Base-by-base conservation (phyloP, 2,888 invertebrate species). In the Eristalis intricaria region DNA sequence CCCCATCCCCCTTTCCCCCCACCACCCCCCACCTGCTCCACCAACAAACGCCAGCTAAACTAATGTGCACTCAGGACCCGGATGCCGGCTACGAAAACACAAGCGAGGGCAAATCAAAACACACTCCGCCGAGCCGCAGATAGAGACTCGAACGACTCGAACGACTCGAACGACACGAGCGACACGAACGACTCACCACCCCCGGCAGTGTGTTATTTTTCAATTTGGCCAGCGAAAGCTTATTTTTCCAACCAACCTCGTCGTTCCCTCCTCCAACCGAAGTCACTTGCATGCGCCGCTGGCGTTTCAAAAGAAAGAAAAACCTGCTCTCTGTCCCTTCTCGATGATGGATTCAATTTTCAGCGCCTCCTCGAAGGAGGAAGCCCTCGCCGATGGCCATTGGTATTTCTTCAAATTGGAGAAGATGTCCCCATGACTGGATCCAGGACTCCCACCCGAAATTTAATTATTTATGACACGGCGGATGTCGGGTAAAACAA, bases 401-500 rank as follows among this genome's bases (percentile, higher is more conserved):
- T 81, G 60, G 81, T 68, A 61, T 61, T 73, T 69, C 64, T 81
- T 76, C 19, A 19, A 50, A 50, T 50, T 50, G 50, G 19, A 50
- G 19, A 50, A 50, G 50, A 50, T 19, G 50, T n/a, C 19, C n/a
- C 8, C 50, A 19, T n/a, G 7, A 8, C 19, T 61, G 58, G 58
- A 60, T 68, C n/a, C n/a, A n/a, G n/a, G n/a, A n/a, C n/a, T 74
- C 2, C 65, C 50, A 23, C 50, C 73, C 85, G 65, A 26, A 82
- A 77, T 78, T 86, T 86, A 86, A 86, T 86, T 86, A 86, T 86
- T 86, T 86, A 86, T 82, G 77, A 86, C 77, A 82, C 65, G 85
- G 74, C 65, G 85, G 74, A 82, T 82, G 77, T 77, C 82, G 70
- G 50, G 66, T 56, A 64, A 60, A 69, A 77, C 56, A 68, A 22